Evolutionary conservation across 2,113 vertebrate species (phyloP).

Genomic region (Tyrannus savana): DNA sequence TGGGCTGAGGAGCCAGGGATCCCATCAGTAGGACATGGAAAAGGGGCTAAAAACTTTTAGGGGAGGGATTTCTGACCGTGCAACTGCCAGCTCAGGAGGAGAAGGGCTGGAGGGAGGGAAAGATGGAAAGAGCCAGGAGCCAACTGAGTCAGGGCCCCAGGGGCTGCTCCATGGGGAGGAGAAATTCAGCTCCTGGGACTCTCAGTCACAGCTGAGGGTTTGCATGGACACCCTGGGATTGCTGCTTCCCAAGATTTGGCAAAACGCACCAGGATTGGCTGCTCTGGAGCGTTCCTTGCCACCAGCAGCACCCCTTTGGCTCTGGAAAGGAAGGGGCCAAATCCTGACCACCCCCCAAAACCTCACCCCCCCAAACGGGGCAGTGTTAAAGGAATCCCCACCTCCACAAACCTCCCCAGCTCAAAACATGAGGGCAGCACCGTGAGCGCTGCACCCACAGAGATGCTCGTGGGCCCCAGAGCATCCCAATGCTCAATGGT

Average conservation of each 20-base stretch:
- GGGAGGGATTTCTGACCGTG: background rate
- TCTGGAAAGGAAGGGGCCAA: background rate
- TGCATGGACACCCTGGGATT: background rate
- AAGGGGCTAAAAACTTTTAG: background rate
- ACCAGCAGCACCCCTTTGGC: background rate
- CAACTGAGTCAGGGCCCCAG: background rate
- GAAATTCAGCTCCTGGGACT: background rate
- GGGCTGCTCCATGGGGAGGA: background rate
- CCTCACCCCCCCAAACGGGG: background rate
- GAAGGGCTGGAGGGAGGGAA: background rate
- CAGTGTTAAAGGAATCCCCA: background rate
- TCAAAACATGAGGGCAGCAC: background rate
- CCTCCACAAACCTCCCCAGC: no score
- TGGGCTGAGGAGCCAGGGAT: background rate
- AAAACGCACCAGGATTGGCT: accelerated
- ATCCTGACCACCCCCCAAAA: background rate
- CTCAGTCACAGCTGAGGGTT: background rate
- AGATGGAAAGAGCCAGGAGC: background rate
- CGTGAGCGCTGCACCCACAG: accelerated
- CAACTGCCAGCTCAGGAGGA: background rate
- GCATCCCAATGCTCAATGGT: accelerated
- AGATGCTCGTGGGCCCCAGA: accelerated
- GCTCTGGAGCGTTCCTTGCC: background rate
- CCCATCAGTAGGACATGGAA: accelerated
- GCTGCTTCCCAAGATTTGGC: background rate